Conservation (phyloP, 2,888 invertebrate genomes). For the Cryptocheilus praepositus region DNA sequence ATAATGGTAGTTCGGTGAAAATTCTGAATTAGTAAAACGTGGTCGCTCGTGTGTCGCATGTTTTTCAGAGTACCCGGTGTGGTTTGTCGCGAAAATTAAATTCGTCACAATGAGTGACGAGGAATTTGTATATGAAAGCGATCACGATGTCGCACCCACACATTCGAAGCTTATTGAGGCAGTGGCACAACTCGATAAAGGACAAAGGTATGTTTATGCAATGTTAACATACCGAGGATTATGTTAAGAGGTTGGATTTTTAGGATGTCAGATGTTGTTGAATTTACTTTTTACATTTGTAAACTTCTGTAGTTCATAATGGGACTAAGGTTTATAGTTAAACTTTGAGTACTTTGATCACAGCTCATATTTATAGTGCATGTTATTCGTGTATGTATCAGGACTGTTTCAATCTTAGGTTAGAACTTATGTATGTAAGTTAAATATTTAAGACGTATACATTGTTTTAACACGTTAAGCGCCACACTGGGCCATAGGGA, state of each 20-base stretch:
- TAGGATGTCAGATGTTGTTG: background rate
- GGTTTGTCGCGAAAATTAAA: background rate
- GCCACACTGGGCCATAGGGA: too few species aligned
- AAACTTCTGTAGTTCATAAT: too few species aligned
- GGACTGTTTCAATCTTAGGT: too few species aligned
- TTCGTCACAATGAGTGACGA: slow-evolving; percentile 54
- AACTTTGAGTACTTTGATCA: too few species aligned
- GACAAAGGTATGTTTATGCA: slow-evolving; percentile 57
- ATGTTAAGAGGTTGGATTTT: background rate
- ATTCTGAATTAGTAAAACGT: too few species aligned
- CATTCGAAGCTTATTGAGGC: slow-evolving; percentile 64
- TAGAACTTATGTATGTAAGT: too few species aligned
- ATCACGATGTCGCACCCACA: slow-evolving; percentile 59
- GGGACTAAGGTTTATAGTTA: too few species aligned
- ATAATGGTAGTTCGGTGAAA: too few species aligned
- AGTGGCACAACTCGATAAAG: slow-evolving; percentile 63
- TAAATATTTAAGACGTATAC: too few species aligned
- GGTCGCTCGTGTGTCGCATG: background rate
- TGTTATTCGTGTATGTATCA: too few species aligned
- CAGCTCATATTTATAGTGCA: too few species aligned
- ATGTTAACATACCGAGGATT: slow-evolving; percentile 2
- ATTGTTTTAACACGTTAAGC: too few species aligned
- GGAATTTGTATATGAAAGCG: slow-evolving; percentile 52
- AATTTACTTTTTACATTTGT: background rate
- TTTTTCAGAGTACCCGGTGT: background rate